Evolutionary conservation across 2,113 vertebrate genomes (phyloP), one percentile per base, ranked within the genome.

Genomic region (Cyphomyrus discorhynchus): DNA sequence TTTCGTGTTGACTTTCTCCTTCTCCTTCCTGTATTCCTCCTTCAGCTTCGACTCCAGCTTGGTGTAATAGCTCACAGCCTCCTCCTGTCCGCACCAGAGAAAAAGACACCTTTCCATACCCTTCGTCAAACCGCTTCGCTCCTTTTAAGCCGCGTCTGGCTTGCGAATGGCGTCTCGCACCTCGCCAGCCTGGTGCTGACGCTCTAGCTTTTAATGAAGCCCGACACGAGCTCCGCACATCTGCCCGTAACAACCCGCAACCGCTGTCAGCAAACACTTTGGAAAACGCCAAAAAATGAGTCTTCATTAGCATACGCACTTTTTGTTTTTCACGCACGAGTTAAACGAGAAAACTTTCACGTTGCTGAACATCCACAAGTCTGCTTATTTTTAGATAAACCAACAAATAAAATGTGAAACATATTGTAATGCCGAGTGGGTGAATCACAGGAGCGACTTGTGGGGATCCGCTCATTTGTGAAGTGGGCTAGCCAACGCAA

Each of bases 1-100:
- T 89, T 99, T 99, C 94, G 97, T 98, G 86, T 98, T 97, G 93
- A 99, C 98, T 66, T 99, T 99, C 94, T 98, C 97, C 93, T 98
- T 99, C 93, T 99, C 98, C 90, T 97, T 96, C 93, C 97, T 95
- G 94, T 99, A 99, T 87, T 99, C 98, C 89, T 99, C 98, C 91
- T 98, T 99, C 86, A 99, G 97, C 91, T 97, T 98, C 89, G 98
- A 95, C 92, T 99, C 98, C 91, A 96, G 94, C 92, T 97, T 97
- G 0, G 97, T 99, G 92, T 99, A 99, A 93, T 97, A 99, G 92
- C 97, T 98, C 0, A 98, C 97, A 2, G 98, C 98, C 91, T 99
- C 98, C 94, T 98, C 98, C 98, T 99, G 91, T 70, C 35, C 66
- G 42, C 3, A 52, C 90, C 10, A 1, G 46, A 3, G 42, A 24